Evolutionary conservation across 2,113 vertebrate species (phyloP), one percentile per base, ranked within the genome.

Genomic region (Myodes glareolus): DNA sequence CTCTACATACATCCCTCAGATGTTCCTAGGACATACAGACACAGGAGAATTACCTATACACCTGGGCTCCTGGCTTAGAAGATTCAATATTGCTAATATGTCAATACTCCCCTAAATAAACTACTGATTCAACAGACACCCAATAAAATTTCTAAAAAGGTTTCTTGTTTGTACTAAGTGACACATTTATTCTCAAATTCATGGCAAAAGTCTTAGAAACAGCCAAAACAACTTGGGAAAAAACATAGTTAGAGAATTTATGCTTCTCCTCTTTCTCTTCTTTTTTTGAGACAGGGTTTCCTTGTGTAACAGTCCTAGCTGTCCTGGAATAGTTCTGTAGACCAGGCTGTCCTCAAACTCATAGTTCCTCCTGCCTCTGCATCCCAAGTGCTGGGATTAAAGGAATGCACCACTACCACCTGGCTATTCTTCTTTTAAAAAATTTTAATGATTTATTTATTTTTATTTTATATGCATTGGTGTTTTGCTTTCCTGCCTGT

Each of bases 171-270:
- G 47, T 68, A 88, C 29, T 84, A 91, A 88, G 39, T 91, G 65
- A 88, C 76, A 73, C 67, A n/a, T 23, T 93, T 33, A 94, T 80
- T 91, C 52, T 84, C 61, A 86, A 86, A 92, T 55, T 70, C 3
- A 31, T 72, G 70, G 16, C 3, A 61, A 93, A 89, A 3, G 84
- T 50, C 77, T 93, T 68, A 92, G 36, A 91, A 95, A 94, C 0
- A 75, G 10, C 16, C n/a, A 61, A 80, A 90, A 77, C 6, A 36
- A 94, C 29, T 67, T 61, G 61, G 55, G 68, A 13, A 75, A 73
- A 82, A 72, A 77, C n/a, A 52, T 29, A 72, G n/a, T n/a, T 55
- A 42, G 50, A 87, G 61, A 31, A 67, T 4, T 92, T 70, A 82
- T 29, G 45, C 5, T 55, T 36, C 68, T 67, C 50, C 50, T 50